phyloP scores from a whole-genome alignment of 2,888 invertebrate genomes.

The Ferdinandea cuprea region DNA sequence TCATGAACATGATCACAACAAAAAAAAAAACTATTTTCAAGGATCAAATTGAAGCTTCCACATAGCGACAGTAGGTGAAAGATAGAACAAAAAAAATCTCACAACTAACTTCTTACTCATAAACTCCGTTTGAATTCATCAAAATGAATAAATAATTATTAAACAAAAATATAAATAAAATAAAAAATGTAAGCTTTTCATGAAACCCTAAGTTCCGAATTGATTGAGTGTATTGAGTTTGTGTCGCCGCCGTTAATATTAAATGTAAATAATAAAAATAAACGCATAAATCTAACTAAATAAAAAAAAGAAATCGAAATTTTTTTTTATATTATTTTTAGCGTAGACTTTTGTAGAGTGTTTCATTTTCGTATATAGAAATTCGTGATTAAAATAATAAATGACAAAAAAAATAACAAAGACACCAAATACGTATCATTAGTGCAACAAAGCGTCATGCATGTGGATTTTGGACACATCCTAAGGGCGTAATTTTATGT shows the following conservation, averaged over 20 bases:
- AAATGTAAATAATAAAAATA: constrained; percentile 51
- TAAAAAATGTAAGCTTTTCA: constrained; percentile 55
- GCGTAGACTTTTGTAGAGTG: constrained; percentile 52
- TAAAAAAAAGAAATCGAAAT: constrained; percentile 31
- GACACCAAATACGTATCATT: constrained; percentile 72
- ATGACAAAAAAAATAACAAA: constrained; percentile 17
- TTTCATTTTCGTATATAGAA: constrained; percentile 30
- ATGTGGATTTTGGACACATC: constrained; percentile 5
- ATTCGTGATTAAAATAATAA: not conserved
- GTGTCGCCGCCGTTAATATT: constrained; percentile 43
- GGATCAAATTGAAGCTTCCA: constrained; percentile 12
- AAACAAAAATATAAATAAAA: constrained; percentile 13
- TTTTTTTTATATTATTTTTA: constrained; percentile 33
- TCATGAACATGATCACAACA: too few species aligned
- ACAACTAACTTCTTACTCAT: constrained; percentile 34
- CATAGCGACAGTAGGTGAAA: constrained; percentile 11
- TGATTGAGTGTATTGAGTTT: constrained; percentile 54
- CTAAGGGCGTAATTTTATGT: constrained; percentile 54
- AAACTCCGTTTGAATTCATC: constrained; percentile 29
- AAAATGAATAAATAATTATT: constrained; percentile 10
- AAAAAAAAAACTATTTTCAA: constrained; percentile 13
- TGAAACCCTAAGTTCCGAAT: constrained; percentile 52
- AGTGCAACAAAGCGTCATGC: constrained; percentile 33
- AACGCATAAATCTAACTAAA: constrained; percentile 22
- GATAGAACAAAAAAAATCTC: constrained; percentile 10